Percentiles rank a stretch among this genome's conserved stretches.
Conservation (phyloP, 2,888 invertebrate genomes). For the Dione vanillae region DNA sequence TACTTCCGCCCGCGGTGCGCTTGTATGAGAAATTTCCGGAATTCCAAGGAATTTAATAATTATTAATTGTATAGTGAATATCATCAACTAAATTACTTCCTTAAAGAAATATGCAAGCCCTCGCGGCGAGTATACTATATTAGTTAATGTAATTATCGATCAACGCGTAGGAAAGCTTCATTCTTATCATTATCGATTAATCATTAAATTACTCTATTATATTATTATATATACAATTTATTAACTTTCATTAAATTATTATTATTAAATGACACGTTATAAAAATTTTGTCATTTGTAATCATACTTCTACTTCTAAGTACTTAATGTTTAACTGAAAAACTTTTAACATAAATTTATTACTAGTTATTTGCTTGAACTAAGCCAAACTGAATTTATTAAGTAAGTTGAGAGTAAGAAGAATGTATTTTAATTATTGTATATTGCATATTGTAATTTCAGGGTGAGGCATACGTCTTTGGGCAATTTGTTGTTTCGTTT, state of each 20-base stretch:
- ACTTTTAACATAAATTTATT: constrained; percentile 84
- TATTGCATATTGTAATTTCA: constrained; percentile 69
- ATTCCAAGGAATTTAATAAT: constrained; percentile 79
- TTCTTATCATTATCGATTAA: constrained; percentile 85
- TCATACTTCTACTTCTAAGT: constrained; percentile 84
- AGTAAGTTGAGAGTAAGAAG: constrained; percentile 84
- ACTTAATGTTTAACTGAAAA: constrained; percentile 80
- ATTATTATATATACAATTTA: constrained; percentile 85
- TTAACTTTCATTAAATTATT: constrained; percentile 85
- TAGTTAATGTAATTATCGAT: constrained; percentile 87
- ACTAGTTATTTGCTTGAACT: constrained; percentile 84
- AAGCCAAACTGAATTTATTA: constrained; percentile 85
- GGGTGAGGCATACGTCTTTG: constrained; percentile 57
- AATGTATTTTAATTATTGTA: constrained; percentile 84
- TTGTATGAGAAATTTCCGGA: constrained; percentile 74
- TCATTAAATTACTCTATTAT: constrained; percentile 85
- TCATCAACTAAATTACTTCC: constrained; percentile 77
- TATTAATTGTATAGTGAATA: constrained; percentile 79
- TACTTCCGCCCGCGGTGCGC: constrained; percentile 65
- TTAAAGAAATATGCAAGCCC: constrained; percentile 75
- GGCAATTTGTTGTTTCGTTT: constrained; percentile 51
- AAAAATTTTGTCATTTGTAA: constrained; percentile 85
- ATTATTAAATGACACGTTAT: constrained; percentile 84
- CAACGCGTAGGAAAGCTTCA: constrained; percentile 85
- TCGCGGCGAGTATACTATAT: constrained; percentile 85